Evolutionary conservation across 2,888 invertebrate genomes (phyloP).

Genomic region (Plagiodera versicolora): DNA sequence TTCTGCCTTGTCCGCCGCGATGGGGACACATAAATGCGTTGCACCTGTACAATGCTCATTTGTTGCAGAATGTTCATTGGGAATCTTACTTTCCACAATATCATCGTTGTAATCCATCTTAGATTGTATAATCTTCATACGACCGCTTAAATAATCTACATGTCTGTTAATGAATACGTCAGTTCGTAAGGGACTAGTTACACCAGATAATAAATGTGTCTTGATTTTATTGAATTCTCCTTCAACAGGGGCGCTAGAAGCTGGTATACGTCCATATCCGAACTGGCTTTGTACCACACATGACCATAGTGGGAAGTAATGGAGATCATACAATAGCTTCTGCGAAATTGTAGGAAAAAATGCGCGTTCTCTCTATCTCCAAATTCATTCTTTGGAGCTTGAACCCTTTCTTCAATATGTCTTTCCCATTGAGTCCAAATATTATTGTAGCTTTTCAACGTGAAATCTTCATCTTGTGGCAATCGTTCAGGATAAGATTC

Average conservation of each 20-base stretch:
- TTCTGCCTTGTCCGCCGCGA: neutral
- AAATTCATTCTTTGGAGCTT: neutral
- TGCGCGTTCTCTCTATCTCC: neutral
- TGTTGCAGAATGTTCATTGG: neutral
- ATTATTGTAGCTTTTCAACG: neutral
- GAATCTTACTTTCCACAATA: neutral
- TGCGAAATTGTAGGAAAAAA: neutral
- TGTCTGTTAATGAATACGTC: neutral
- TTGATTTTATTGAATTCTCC: conserved; percentile 7
- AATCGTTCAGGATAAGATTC: neutral
- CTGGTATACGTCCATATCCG: conserved; percentile 10
- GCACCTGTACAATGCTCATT: neutral
- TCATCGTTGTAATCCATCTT: neutral
- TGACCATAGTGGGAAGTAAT: conserved; percentile 10
- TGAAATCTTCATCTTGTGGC: neutral
- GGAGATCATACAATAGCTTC: neutral
- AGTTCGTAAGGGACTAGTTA: neutral
- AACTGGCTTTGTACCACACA: conserved; percentile 6
- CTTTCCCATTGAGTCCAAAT: neutral
- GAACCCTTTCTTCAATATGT: neutral
- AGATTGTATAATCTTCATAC: neutral
- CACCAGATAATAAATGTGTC: neutral
- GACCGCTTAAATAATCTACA: neutral
- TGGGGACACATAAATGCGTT: neutral
- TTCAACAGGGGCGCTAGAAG: conserved; percentile 13